Base-by-base conservation (phyloP, 2,113 vertebrate genomes). In the Erythrolamprus reginae region DNA sequence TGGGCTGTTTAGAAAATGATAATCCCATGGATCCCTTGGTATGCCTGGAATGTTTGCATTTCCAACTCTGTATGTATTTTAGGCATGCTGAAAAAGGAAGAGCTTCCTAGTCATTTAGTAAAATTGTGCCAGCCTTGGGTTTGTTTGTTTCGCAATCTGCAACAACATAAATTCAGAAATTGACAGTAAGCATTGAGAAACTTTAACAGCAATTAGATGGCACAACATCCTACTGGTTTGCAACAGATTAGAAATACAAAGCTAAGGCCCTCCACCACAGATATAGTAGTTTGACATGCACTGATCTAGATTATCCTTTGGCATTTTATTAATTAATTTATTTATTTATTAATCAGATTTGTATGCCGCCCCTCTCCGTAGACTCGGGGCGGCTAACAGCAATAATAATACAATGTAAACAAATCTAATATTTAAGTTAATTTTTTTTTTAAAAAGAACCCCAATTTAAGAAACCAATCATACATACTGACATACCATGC, bases 1-100 rank as follows among this genome's bases (percentile, higher is more conserved):
- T 93, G 61, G 51, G 89, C 92, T 93, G 94, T 92, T 95, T 92
- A 94, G 90, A 94, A 95, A 96, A 90, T 95, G 86, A 94, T 96
- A 92, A 93, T 93, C 95, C 93, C 53, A 38, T 48, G 90, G 90
- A 93, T 94, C 94, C 94, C 95, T 94, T 90, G 93, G 91, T 95
- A 96, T 95, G 93, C 93, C 91, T 95, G 96, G 93, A 96, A 96
- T 95, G 94, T 95, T 96, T 96, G 95, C 94, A 95, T 95, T 94
- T 95, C 95, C 94, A 93, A 95, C 95, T 95, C 88, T 86, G 87
- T 91, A 24, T 96, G 93, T 91, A 89, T 92, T 96, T 91, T 85
- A 95, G 94, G 90, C 93, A 91, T 91, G 88, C 91, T 95, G 93
- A 92, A 87, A 95, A 96, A 97, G 95, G 92, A 96, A 96, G 90